These are phyloP conservation scores for Prosopocoilus inquinatus DNA, from an alignment of 2,888 invertebrate species.

Conservation along the genomic window DNA sequence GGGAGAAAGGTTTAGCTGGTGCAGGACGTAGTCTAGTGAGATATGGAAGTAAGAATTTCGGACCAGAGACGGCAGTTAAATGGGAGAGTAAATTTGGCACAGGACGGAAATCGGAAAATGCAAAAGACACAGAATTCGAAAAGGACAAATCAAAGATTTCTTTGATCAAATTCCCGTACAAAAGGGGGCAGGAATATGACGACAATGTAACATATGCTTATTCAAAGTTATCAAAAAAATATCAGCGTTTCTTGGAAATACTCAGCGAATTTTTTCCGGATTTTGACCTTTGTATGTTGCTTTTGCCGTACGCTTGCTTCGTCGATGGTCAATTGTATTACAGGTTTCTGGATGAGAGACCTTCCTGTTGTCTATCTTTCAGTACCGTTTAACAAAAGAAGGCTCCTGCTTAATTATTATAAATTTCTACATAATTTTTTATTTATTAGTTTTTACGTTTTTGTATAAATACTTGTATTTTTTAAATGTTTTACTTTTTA, in stretches of 20 bases:
- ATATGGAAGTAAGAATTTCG: neutral
- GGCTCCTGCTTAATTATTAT: neutral
- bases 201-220: neutral
- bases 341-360: slow-evolving; percentile 35
- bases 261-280: slow-evolving; percentile 38
- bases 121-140: neutral
- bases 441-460: neutral
- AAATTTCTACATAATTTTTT: neutral
- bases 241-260: slow-evolving; percentile 37
- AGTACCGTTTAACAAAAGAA: slow-evolving; percentile 28
- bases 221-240: slow-evolving; percentile 30
- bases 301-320: slow-evolving; percentile 43
- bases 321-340: slow-evolving; percentile 44
- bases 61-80: neutral
- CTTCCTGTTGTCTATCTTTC: slow-evolving; percentile 32
- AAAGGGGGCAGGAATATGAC: neutral
- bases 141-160: neutral
- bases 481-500: neutral
- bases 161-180: neutral
- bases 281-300: slow-evolving; percentile 33
- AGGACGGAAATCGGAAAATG: neutral
- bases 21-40: neutral
- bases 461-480: neutral
- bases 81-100: neutral
- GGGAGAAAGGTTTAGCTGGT: neutral